Evolutionary conservation across 2,888 invertebrate genomes (phyloP).

Genomic region (Melieria crassipennis): DNA sequence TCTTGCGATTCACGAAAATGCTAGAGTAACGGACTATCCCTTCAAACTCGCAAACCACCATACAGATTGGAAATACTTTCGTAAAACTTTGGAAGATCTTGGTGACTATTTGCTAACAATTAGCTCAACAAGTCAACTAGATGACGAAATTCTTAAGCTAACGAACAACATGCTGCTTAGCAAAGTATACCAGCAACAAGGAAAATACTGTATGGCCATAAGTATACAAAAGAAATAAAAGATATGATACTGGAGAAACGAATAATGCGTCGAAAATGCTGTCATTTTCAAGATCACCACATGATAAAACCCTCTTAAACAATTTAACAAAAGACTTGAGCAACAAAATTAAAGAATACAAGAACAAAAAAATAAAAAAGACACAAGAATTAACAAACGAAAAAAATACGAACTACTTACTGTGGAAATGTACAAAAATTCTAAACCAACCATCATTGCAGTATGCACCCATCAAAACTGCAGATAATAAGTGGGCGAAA

Average conservation of each 20-base stretch:
- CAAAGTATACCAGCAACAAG: not conserved
- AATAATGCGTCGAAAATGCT: not conserved
- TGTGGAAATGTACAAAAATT: too few species aligned
- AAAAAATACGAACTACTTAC: too few species aligned
- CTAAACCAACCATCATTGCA: too few species aligned
- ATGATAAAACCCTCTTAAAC: too few species aligned
- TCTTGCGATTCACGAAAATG: not conserved
- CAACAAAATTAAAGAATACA: too few species aligned
- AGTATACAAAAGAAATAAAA: not conserved
- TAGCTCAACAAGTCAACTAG: not conserved
- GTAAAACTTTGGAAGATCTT: not conserved
- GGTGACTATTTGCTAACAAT: not conserved
- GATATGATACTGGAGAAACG: not conserved
- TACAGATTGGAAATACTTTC: slow-evolving; percentile 3
- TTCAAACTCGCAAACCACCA: not conserved
- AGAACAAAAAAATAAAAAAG: too few species aligned
- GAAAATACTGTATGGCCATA: not conserved
- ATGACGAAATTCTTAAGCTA: not conserved
- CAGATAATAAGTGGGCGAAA: too few species aligned
- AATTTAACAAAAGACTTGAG: too few species aligned
- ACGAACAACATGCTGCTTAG: slow-evolving; percentile 1
- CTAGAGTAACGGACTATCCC: not conserved
- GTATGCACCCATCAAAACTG: too few species aligned
- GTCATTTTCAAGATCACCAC: too few species aligned
- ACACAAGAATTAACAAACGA: too few species aligned